Conservation (phyloP, 2,797 vertebrate genomes). For the Eupleurogrammus muticus region DNA sequence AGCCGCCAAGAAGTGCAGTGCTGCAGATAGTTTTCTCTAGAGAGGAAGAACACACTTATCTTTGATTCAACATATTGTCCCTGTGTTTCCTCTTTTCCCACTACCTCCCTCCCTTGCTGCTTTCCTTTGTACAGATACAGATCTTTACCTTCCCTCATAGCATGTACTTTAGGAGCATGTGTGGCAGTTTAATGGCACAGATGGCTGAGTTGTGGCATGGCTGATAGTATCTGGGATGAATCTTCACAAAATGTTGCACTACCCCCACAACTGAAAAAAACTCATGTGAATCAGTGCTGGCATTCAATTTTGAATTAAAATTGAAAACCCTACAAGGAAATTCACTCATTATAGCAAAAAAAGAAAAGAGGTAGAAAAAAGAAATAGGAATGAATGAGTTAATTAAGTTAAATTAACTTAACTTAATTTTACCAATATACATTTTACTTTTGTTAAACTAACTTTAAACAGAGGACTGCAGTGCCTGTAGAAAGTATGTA, state of each 20-base stretch:
- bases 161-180: neutral
- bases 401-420: no score
- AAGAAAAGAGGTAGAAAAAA: no score
- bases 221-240: neutral
- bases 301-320: no score
- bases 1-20: slow-evolving; percentile 69
- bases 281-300: neutral
- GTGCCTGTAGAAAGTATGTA: no score
- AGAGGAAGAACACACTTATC: slow-evolving; percentile 71
- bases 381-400: no score
- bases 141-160: slow-evolving; percentile 29
- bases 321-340: no score
- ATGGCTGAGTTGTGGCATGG: neutral
- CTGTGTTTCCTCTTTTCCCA: slow-evolving; percentile 50
- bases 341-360: no score
- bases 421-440: no score
- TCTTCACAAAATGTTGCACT: neutral
- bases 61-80: slow-evolving; percentile 75
- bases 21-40: slow-evolving; percentile 71
- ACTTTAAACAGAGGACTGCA: no score
- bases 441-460: no score
- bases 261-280: neutral
- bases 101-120: slow-evolving; percentile 52
- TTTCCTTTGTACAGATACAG: slow-evolving; percentile 52
- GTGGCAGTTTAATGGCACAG: neutral